Evolutionary conservation across 2,888 invertebrate species (phyloP), one percentile per base, ranked within the genome.

Genomic region (Aphodius granarius): DNA sequence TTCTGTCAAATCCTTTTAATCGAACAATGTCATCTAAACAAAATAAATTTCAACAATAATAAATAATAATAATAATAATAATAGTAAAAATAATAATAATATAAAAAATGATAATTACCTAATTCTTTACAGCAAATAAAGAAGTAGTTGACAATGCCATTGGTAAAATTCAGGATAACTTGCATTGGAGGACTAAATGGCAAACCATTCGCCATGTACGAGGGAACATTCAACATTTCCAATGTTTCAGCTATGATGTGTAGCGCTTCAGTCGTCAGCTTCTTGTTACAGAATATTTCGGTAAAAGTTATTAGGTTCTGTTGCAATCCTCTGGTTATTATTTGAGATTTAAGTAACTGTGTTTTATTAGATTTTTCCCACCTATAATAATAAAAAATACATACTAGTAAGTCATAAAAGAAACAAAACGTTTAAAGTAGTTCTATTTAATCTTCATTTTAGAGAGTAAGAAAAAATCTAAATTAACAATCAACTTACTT

Each of bases 81-180:
- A 5, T 63, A n/a, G 15, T 43, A 17, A 5, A 23, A n/a, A 20
- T 18, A 17, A 73, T n/a, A n/a, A 18, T 5, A 62, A 63, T 71
- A 13, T 64, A 2, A 65, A 3, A 3, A 66, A 66, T 43, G 20
- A 66, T 43, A 4, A n/a, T 18, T n/a, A 93, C 94, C 92, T 85
- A 89, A 87, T 81, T 94, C 91, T 74, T 90, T 90, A 76, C 95
- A 89, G 81, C 93, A 93, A 76, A 92, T 89, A 84, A 94, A 95
- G 86, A 95, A 95, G 83, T 94, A 95, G 81, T 92, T 91, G 3
- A 94, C 92, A 5, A 92, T 91, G 0, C 94, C 91, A 79, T 92
- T 90, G 0, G 94, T 91, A 16, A 94, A 87, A 85, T 92, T 94
- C 18, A 95, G 85, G 16, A 91, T 88, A 0, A 91, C 91, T 81